Base-by-base conservation (phyloP, 2,797 vertebrate species). In the Phaenicophaeus curvirostris region DNA sequence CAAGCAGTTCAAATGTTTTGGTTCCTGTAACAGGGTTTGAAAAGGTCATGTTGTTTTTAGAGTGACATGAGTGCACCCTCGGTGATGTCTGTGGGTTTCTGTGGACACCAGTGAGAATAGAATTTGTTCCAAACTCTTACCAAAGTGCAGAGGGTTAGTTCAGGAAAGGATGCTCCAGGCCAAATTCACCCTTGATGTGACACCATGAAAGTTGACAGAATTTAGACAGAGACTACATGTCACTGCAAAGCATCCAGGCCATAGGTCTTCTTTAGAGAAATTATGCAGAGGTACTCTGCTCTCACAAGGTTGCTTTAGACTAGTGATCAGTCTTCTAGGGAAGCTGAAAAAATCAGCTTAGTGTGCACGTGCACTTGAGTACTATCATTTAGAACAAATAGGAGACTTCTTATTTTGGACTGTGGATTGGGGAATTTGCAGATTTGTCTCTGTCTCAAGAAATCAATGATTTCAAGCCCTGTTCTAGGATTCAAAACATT, bases 401-500 rank as follows among this genome's bases (percentile, higher is more conserved):
- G n/a, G 44, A 91, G 18, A 62, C 17, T 15, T 58, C 27, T 72
- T 46, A 31, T 61, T 81, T 71, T 71, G 19, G 11, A 25, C 23
- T 54, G 9, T n/a, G 35, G 27, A 28, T 3, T 61, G 57, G 61
- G 13, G 35, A 11, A 33, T 51, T 82, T 92, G 63, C 77, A 92
- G 87, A 78, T 94, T 93, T 89, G 44, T 73, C 46, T 94, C 55
- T 69, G 18, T 82, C 65, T 95, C 66, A 68, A 66, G 65, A 84
- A 82, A 78, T 33, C 24, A 42, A 2, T 72, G 4, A 44, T 92
- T 95, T 96, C 95, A 96, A 96, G 86, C 89, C 87, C 78, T 95
- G 89, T 89, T 95, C 74, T 96, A 91, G 79, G 91, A 94, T 97
- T 89, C 92, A 86, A 96, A 96, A 73, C 33, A 55, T 78, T 79